Conservation (phyloP, 2,888 invertebrate genomes). For the Micropterix aruncella region DNA sequence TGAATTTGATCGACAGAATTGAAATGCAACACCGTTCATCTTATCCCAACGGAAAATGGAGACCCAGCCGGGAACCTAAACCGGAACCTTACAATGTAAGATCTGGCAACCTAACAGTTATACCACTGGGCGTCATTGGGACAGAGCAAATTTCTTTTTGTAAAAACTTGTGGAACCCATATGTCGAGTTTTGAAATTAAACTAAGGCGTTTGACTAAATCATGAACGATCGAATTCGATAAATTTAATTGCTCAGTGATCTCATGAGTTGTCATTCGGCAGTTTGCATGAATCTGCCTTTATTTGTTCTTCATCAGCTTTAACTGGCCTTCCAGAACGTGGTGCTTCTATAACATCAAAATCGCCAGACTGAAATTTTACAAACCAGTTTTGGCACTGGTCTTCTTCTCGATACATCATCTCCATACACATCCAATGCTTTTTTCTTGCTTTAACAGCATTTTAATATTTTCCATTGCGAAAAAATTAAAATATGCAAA, state of each 20-base stretch:
- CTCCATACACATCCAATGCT: not conserved
- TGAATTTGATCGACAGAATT: too few relatives aligned
- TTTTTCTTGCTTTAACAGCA: not conserved
- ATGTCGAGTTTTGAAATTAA: constrained; percentile 10
- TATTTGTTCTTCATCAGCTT: too few relatives aligned
- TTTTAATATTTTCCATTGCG: not conserved
- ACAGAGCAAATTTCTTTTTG: not conserved
- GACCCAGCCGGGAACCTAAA: too few relatives aligned
- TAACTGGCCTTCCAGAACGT: not conserved
- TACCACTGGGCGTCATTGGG: too few relatives aligned
- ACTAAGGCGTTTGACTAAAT: constrained; percentile 10
- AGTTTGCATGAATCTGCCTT: too few relatives aligned
- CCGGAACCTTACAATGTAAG: too few relatives aligned
- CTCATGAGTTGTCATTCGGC: constrained; percentile 8
- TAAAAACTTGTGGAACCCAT: too few relatives aligned
- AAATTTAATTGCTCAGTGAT: constrained; percentile 11
- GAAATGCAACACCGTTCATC: too few relatives aligned
- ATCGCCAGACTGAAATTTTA: too few relatives aligned
- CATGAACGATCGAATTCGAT: constrained; percentile 10
- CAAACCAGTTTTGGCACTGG: too few relatives aligned
- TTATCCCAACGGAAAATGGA: too few relatives aligned
- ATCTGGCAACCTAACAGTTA: too few relatives aligned
- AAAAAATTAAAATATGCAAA: not conserved
- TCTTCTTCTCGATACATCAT: not conserved
- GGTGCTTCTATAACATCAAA: not conserved